Base-by-base conservation (phyloP, 2,888 invertebrate species). In the Melieria picta region DNA sequence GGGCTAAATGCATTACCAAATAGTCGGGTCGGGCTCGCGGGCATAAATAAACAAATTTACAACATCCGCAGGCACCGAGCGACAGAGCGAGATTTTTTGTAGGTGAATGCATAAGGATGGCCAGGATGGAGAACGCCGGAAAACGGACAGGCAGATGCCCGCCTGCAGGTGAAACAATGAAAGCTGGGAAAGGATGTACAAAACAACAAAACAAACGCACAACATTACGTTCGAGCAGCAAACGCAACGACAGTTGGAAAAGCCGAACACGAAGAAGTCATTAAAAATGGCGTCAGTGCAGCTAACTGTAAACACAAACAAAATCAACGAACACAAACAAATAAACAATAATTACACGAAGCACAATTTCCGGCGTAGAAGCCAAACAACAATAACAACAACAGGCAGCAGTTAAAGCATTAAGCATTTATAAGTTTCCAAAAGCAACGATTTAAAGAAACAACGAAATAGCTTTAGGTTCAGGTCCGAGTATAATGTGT, bases 321-420 rank as follows among this genome's bases (percentile, higher is more conserved):
- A 60, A 43, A 47, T 60, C 30, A 46, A n/a, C 52, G 11, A 48
- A n/a, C 30, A 67, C 30, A 7, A 62, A 46, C 16, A 50, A 61
- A n/a, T 56, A 63, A 63, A 52, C 52, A 16, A 62, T 65, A 70
- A 57, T 30, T 30, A 30, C 42, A 60, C 47, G 60, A 48, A 60
- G 69, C 66, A 69, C 67, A 68, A 72, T 71, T 69, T 56, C n/a
- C 61, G 16, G 5, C 45, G 16, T 45, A 56, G 42, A 16, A 65
- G 63, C 60, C 16, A 30, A 69, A 30, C 9, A 65, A 62, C 62
- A 72, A 45, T 13, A 63, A 47, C 45, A 16, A 30, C 50, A 55
- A 48, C 42, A 16, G 6, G 16, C 13, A 52, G 66, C 63, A 60
- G 57, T 52, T 47, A 6, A 61, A 43, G 66, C 13, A 62, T 61